phyloP scores from a whole-genome alignment of 2,888 invertebrate genomes.

The Mactromeris polynyma region DNA sequence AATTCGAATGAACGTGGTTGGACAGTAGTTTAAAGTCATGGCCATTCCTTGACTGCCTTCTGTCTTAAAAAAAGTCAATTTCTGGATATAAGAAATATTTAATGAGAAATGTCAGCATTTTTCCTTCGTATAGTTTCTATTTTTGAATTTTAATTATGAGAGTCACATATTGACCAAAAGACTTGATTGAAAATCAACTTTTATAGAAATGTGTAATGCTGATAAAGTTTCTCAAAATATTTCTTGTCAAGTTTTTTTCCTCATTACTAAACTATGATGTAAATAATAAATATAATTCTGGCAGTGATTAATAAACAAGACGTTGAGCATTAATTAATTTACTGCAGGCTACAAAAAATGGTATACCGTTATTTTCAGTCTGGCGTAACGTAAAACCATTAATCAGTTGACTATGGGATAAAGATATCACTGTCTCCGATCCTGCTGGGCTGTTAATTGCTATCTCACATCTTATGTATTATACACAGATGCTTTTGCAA shows the following conservation, averaged over 20 bases:
- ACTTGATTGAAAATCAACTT: too few relatives aligned
- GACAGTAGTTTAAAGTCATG: too few relatives aligned
- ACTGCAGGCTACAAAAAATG: not conserved
- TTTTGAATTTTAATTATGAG: too few relatives aligned
- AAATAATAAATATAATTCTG: not conserved
- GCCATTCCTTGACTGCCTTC: too few relatives aligned
- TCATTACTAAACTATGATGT: not conserved
- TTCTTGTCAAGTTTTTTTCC: not conserved
- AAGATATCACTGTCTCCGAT: not conserved
- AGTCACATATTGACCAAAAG: too few relatives aligned
- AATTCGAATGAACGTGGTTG: too few relatives aligned
- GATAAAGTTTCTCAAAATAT: too few relatives aligned
- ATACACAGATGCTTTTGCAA: not conserved
- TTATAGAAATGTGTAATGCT: too few relatives aligned
- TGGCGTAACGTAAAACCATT: constrained; percentile 1
- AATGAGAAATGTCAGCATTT: too few relatives aligned
- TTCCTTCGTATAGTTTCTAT: too few relatives aligned
- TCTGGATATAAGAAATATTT: too few relatives aligned
- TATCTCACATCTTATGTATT: not conserved
- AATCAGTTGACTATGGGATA: not conserved
- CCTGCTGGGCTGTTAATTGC: not conserved
- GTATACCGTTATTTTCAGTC: not conserved
- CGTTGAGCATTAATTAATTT: constrained; percentile 3
- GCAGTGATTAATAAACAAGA: constrained; percentile 1
- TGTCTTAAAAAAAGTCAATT: too few relatives aligned